These are phyloP conservation scores for Chrysodeixis includens DNA, from an alignment of 2,888 invertebrate species.

Conservation along the genomic window DNA sequence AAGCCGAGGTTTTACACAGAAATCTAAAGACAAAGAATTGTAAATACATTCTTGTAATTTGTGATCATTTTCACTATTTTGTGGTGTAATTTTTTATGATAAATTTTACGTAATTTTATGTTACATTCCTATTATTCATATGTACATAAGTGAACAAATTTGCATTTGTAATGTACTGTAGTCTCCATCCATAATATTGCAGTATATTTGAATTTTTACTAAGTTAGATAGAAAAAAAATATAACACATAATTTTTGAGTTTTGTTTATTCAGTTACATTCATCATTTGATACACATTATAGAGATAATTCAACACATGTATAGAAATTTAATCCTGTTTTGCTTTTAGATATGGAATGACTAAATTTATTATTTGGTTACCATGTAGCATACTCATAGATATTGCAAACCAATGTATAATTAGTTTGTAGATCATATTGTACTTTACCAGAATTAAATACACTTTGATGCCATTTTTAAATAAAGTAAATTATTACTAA, in stretches of 20 bases:
- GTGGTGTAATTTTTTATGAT: conserved; percentile 24
- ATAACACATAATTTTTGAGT: conserved; percentile 27
- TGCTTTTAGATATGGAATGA: conserved; percentile 41
- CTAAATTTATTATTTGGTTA: conserved; percentile 21
- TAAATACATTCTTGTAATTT: conserved; percentile 25
- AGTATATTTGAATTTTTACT: not conserved
- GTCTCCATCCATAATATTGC: not conserved
- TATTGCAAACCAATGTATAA: conserved; percentile 14
- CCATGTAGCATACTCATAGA: conserved; percentile 6
- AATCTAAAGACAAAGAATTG: conserved; percentile 74
- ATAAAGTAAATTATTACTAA: conserved; percentile 26
- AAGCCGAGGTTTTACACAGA: conserved; percentile 89
- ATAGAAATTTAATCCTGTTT: conserved; percentile 28
- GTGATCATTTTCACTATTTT: not conserved
- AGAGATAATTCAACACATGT: conserved; percentile 32
- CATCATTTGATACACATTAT: conserved; percentile 33
- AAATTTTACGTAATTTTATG: conserved; percentile 20
- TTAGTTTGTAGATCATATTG: conserved; percentile 19
- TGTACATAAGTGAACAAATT: conserved; percentile 35
- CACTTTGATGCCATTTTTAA: conserved; percentile 25
- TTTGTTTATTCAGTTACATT: conserved; percentile 74
- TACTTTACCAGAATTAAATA: conserved; percentile 27
- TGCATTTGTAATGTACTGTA: conserved; percentile 14
- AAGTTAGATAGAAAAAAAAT: conserved; percentile 24
- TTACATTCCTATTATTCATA: conserved; percentile 49